Conservation (phyloP, 2,113 vertebrate species). For the Montifringilla adamsi region DNA sequence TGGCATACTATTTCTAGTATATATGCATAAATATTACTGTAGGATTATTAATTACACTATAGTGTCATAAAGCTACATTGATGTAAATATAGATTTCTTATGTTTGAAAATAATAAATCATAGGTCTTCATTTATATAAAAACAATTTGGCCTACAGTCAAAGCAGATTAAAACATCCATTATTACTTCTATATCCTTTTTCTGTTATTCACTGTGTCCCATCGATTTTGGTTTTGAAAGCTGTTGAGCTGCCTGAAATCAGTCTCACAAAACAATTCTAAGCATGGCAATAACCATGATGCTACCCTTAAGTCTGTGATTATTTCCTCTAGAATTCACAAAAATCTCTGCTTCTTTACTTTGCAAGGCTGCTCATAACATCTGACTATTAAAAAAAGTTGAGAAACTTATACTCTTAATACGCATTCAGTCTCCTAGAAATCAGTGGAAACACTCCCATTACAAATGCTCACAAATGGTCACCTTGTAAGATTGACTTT, state of each 20-base stretch:
- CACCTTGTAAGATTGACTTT: neutral
- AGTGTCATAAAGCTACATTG: neutral
- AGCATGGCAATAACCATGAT: neutral
- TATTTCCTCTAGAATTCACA: neutral
- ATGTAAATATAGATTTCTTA: neutral
- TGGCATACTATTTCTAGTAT: neutral
- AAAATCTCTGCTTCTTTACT: neutral
- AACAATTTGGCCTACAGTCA: neutral
- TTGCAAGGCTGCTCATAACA: neutral
- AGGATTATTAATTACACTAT: neutral
- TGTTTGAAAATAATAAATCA: neutral
- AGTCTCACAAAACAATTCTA: neutral
- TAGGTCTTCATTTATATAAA: neutral
- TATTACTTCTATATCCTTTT: neutral
- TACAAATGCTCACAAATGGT: neutral
- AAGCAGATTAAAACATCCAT: neutral
- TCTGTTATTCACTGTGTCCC: neutral
- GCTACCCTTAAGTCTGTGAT: neutral
- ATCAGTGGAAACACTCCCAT: neutral
- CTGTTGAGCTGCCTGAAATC: neutral
- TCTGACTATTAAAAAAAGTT: neutral
- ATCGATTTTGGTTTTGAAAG: neutral
- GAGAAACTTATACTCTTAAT: neutral
- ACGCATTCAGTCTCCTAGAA: neutral
- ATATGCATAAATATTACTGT: neutral